Conservation (phyloP, 2,797 vertebrate genomes). For the Bovichtus diacanthus region DNA sequence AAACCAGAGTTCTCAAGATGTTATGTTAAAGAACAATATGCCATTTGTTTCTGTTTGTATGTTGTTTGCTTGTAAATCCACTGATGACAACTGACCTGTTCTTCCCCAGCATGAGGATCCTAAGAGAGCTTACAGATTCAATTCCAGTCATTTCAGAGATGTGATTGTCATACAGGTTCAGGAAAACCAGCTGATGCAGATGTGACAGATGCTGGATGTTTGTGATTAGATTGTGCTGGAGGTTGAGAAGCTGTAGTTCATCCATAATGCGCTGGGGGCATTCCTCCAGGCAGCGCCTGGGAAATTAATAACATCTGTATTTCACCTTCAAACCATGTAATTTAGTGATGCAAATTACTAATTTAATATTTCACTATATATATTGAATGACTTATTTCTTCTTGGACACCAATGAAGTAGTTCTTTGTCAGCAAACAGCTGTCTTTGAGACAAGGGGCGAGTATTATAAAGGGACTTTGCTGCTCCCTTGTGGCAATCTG, state of each 20-base stretch:
- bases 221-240: constrained; percentile 94
- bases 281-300: constrained; percentile 88
- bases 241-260: constrained; percentile 90
- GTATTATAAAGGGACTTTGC: constrained; percentile 67
- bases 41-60: neutral
- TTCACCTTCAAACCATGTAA: neutral
- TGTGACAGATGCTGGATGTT: constrained; percentile 90
- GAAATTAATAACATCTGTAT: neutral
- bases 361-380: neutral
- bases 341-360: constrained; percentile 7
- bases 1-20: neutral
- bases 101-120: constrained; percentile 92
- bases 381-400: neutral
- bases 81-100: constrained; percentile 89
- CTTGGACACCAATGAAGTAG: neutral
- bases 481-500: constrained; percentile 78
- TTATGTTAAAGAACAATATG: neutral
- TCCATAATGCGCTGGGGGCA: constrained; percentile 89
- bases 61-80: constrained; percentile 1
- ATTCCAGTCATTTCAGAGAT: constrained; percentile 93
- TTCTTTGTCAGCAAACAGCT: neutral
- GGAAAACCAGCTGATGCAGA: constrained; percentile 90
- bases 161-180: constrained; percentile 94
- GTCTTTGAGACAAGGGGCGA: neutral
- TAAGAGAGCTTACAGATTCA: constrained; percentile 88